These are phyloP conservation scores for Erethizon dorsatum DNA, from an alignment of 2,797 vertebrate species.

Conservation along the genomic window DNA sequence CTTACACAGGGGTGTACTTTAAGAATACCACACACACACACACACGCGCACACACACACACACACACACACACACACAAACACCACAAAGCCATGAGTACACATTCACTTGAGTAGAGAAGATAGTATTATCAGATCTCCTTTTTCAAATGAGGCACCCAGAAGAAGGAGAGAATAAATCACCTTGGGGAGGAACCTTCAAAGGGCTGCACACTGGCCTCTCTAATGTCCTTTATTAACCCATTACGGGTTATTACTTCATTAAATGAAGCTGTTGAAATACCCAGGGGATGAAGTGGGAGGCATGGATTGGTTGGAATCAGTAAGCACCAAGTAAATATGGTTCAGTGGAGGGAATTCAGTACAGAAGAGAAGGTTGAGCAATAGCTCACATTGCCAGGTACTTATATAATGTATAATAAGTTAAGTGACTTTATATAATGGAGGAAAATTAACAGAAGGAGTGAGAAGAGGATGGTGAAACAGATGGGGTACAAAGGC, in stretches of 20 bases:
- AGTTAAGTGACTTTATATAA: neutral
- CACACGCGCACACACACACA: neutral
- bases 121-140: neutral
- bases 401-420: neutral
- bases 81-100: neutral
- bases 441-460: neutral
- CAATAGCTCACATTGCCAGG: neutral
- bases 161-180: conserved; percentile 6
- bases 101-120: neutral
- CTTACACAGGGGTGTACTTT: neutral
- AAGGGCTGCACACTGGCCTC: neutral
- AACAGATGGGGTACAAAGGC: neutral
- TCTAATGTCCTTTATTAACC: conserved; percentile 68
- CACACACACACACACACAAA: neutral
- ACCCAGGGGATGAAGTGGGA: conserved; percentile 52
- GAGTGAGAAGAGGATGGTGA: neutral
- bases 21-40: neutral
- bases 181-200: conserved; percentile 5
- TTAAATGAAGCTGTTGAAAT: conserved; percentile 73
- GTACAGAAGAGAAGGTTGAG: neutral
- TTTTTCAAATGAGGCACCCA: neutral
- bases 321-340: neutral
- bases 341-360: neutral
- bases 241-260: conserved; percentile 71
- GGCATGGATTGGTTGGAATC: neutral